A percentile compares a stretch with the other conserved stretches of the same genome.
Conservation (phyloP, 1,140 invertebrate species). For the Dendrolimus kikuchii region DNA sequence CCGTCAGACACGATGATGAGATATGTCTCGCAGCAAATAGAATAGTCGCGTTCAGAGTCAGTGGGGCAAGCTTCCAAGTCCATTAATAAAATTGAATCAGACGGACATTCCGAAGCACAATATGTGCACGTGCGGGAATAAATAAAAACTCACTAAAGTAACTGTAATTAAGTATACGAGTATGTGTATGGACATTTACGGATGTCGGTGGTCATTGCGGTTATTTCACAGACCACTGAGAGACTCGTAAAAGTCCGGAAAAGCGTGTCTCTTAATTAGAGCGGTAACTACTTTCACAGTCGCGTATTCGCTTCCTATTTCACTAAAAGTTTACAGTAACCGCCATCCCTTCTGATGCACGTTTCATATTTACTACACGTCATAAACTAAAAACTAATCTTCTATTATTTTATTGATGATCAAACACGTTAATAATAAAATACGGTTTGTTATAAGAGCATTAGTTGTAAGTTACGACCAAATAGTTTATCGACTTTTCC, state of each 20-base stretch:
- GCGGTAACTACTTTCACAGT: conserved; percentile 15
- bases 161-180: too few relatives aligned
- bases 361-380: too few relatives aligned
- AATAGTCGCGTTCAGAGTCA: conserved; percentile 61
- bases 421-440: too few relatives aligned
- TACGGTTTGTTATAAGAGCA: too few relatives aligned
- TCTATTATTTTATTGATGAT: too few relatives aligned
- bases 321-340: neutral
- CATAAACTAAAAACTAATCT: too few relatives aligned
- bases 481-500: too few relatives aligned
- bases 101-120: conserved; percentile 62
- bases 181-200: too few relatives aligned
- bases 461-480: too few relatives aligned
- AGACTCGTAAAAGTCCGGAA: conserved; percentile 23
- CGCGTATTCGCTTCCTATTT: conserved; percentile 8
- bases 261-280: conserved; percentile 20
- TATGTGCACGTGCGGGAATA: conserved; percentile 59
- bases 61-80: conserved; percentile 68
- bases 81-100: conserved; percentile 72
- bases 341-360: too few relatives aligned
- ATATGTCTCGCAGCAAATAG: conserved; percentile 56
- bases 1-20: conserved; percentile 24
- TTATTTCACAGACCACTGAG: conserved; percentile 2
- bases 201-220: conserved; percentile 4
- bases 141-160: conserved; percentile 24